A percentile compares a stretch with the other conserved stretches of the same genome.
Evolutionary conservation across 1,140 invertebrate genomes (phyloP).

Genomic region (Drosophila murphyi): DNA sequence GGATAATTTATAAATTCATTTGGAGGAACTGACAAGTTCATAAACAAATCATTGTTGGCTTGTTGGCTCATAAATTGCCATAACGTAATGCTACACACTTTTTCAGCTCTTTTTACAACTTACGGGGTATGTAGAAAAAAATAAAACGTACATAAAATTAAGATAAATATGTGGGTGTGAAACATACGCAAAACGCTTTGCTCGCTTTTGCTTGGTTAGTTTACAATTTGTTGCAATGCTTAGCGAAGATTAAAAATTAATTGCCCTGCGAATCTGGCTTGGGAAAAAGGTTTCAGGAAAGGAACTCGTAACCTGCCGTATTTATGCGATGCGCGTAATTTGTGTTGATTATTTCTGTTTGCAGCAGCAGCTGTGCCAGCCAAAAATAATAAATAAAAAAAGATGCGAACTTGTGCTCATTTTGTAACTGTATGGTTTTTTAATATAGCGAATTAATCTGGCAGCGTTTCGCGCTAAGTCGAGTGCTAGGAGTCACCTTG

Average conservation of each 20-base stretch:
- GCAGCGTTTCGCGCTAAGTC: slow-evolving; percentile 9
- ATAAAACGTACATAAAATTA: slow-evolving; percentile 40
- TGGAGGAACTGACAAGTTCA: too few relatives aligned
- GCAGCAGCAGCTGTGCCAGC: slow-evolving; percentile 39
- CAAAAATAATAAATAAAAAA: slow-evolving; percentile 1
- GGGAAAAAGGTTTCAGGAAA: background rate
- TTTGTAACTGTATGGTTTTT: slow-evolving; percentile 74
- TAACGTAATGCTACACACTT: background rate
- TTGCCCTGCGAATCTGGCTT: slow-evolving; percentile 42
- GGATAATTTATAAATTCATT: too few relatives aligned
- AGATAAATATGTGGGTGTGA: slow-evolving; percentile 44
- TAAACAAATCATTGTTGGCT: too few relatives aligned
- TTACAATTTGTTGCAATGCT: slow-evolving; percentile 70
- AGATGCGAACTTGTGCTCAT: slow-evolving; percentile 17
- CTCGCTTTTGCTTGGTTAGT: slow-evolving; percentile 31
- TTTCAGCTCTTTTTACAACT: background rate
- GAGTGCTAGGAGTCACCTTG: slow-evolving; percentile 25
- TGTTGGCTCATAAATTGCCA: too few relatives aligned
- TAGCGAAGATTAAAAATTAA: slow-evolving; percentile 77
- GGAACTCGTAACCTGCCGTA: slow-evolving; percentile 40
- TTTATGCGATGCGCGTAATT: slow-evolving; percentile 68
- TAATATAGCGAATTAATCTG: slow-evolving; percentile 81
- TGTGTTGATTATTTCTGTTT: slow-evolving; percentile 75
- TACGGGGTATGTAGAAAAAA: slow-evolving; percentile 18
- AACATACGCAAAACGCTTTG: slow-evolving; percentile 43